Conservation (phyloP, 2,113 vertebrate species). For the Silurus meridionalis region DNA sequence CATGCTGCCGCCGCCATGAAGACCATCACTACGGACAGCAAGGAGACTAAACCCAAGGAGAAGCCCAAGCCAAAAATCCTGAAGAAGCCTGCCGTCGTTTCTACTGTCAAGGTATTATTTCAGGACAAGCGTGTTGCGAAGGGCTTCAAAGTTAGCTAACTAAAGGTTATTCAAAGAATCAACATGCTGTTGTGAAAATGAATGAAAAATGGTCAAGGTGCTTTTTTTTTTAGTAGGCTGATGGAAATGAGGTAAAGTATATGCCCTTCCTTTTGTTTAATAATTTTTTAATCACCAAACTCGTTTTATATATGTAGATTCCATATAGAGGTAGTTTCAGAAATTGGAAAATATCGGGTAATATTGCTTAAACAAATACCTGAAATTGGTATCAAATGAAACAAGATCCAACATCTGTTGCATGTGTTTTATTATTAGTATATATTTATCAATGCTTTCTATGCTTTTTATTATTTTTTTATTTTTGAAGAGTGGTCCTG, state of each 20-base stretch:
- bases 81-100: constrained; percentile 57
- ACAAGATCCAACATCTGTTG: too few species aligned
- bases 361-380: neutral
- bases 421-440: neutral
- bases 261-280: neutral
- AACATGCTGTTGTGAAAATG: neutral
- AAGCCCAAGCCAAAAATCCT: constrained; percentile 75
- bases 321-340: neutral
- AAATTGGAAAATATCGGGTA: neutral
- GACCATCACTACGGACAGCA: constrained; percentile 84
- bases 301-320: neutral
- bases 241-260: neutral
- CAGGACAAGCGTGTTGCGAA: neutral
- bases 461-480: constrained; percentile 26
- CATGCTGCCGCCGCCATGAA: constrained; percentile 94
- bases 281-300: neutral
- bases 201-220: neutral
- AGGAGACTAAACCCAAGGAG: constrained; percentile 79
- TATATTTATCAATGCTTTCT: constrained; percentile 34
- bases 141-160: too few species aligned
- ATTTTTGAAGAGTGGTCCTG: constrained; percentile 66
- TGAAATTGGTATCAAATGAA: neutral
- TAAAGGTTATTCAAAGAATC: neutral
- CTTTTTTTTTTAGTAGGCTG: neutral
- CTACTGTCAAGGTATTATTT: constrained; percentile 69